phyloP scores from a whole-genome alignment of 2,797 vertebrate genomes.

The Bothrops alternatus region DNA sequence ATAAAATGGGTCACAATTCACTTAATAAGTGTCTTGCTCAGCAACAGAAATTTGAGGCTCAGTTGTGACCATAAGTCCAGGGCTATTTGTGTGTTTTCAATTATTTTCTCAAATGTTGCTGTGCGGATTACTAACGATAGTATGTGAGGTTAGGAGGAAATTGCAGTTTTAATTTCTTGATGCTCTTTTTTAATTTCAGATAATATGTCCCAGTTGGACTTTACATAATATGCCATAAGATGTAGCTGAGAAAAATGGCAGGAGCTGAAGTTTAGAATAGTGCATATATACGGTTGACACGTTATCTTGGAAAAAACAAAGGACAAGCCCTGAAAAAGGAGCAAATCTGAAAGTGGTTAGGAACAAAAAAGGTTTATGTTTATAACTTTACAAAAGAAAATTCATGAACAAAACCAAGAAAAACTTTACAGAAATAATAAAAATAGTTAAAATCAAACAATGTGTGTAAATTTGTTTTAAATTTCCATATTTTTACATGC shows the following conservation, averaged over 20 bases:
- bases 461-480: neutral
- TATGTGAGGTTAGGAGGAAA: neutral
- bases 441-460: neutral
- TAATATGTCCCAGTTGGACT: conserved; percentile 6
- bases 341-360: neutral
- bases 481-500: neutral
- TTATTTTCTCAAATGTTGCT: neutral
- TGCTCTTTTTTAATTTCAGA: conserved; percentile 25
- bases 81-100: neutral
- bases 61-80: neutral
- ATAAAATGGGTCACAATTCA: neutral
- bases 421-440: neutral
- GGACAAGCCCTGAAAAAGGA: neutral
- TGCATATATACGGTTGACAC: neutral
- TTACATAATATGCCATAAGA: neutral
- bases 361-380: neutral
- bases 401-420: neutral
- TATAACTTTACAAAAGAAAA: neutral
- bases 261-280: neutral
- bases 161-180: neutral
- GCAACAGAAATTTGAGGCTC: neutral
- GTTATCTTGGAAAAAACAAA: neutral
- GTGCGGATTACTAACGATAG: neutral
- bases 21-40: neutral
- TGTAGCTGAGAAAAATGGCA: neutral